phyloP scores from a whole-genome alignment of 2,113 vertebrate species.

The Poeciliopsis occidentalis region DNA sequence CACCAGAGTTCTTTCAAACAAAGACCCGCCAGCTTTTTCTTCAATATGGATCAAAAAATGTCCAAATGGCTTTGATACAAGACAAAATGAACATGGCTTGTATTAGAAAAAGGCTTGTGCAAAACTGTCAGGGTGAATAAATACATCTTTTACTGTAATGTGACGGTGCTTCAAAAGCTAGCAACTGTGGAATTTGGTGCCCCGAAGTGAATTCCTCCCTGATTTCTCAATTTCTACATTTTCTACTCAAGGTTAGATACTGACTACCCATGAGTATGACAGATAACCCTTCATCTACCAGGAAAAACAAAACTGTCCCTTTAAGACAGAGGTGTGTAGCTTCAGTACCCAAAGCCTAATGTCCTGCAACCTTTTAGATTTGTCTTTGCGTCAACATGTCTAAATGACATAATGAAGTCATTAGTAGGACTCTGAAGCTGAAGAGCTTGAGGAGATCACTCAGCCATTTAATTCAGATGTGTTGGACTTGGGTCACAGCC shows the following conservation, averaged over 20 bases:
- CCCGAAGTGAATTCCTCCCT: neutral
- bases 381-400: neutral
- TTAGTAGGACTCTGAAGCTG: neutral
- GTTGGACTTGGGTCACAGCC: neutral
- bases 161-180: neutral
- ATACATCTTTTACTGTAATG: neutral
- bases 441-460: neutral
- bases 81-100: neutral
- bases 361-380: neutral
- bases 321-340: neutral
- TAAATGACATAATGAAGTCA: neutral
- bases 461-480: neutral
- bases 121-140: neutral
- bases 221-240: neutral
- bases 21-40: neutral
- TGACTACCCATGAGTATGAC: neutral
- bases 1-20: neutral
- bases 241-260: neutral
- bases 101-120: neutral
- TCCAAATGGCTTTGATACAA: no score
- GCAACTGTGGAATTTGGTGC: neutral
- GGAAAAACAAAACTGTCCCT: neutral
- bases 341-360: neutral
- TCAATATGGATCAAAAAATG: no score
- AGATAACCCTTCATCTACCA: neutral